phyloP scores from a whole-genome alignment of 2,797 vertebrate genomes.

The Tachyglossus aculeatus region DNA sequence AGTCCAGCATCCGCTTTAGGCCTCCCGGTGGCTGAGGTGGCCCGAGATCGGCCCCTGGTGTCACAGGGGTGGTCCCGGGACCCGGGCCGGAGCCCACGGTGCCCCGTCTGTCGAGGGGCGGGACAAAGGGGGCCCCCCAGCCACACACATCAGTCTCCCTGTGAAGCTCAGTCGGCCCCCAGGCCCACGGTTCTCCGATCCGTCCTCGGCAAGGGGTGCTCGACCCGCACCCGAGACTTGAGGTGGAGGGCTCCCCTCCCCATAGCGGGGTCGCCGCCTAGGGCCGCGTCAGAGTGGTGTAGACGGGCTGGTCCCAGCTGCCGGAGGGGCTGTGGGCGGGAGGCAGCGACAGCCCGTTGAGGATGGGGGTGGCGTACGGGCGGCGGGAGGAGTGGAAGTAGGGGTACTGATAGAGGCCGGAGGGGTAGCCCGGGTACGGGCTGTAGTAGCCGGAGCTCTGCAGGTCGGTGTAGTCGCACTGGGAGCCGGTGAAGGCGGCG shows the following conservation, averaged over 20 bases:
- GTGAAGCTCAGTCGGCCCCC: slow-evolving; percentile 90
- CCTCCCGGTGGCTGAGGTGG: too few species aligned
- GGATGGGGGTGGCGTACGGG: slow-evolving; percentile 88
- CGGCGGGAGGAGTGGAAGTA: slow-evolving; percentile 94
- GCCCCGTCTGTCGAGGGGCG: too few species aligned
- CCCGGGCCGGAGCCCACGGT: too few species aligned
- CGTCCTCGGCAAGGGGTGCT: neutral
- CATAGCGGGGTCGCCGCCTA: slow-evolving; percentile 52
- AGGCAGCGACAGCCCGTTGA: slow-evolving; percentile 89
- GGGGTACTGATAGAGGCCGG: slow-evolving; percentile 93
- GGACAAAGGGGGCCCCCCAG: too few species aligned
- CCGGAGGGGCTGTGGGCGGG: slow-evolving; percentile 89
- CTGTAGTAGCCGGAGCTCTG: slow-evolving; percentile 94
- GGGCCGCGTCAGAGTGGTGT: slow-evolving; percentile 92
- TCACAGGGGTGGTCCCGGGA: too few species aligned
- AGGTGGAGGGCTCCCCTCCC: neutral
- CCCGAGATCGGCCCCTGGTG: too few species aligned
- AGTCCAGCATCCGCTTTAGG: too few species aligned
- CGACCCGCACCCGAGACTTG: too few species aligned
- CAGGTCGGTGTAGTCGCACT: slow-evolving; percentile 96
- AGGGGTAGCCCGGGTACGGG: slow-evolving; percentile 90
- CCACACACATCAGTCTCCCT: slow-evolving; percentile 35
- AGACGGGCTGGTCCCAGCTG: slow-evolving; percentile 96
- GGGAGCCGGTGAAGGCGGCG: slow-evolving; percentile 83
- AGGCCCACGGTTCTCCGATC: slow-evolving; percentile 33